Evolutionary conservation across 1,140 invertebrate genomes (phyloP).

Genomic region (Drosophila ananassae): DNA sequence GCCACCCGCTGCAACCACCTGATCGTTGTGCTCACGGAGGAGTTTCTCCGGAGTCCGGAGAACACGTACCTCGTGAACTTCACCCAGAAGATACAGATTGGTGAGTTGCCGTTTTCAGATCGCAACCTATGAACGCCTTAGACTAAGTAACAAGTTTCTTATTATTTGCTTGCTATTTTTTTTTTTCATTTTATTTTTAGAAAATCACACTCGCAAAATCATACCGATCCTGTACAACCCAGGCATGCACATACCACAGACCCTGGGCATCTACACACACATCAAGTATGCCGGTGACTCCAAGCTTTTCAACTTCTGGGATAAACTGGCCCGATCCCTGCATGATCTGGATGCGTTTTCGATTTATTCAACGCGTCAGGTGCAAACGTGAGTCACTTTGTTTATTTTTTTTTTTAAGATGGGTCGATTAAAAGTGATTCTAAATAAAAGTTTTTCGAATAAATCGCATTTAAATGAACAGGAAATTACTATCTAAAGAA

Average conservation of each 20-base stretch:
- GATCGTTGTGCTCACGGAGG: constrained; percentile 89
- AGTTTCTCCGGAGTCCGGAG: constrained; percentile 88
- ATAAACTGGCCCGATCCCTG: constrained; percentile 85
- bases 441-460: constrained; percentile 4
- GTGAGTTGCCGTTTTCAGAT: constrained; percentile 37
- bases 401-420: background rate
- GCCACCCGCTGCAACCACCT: constrained; percentile 89
- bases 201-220: constrained; percentile 86
- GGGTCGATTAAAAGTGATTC: background rate
- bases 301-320: constrained; percentile 87
- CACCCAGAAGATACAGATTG: constrained; percentile 89
- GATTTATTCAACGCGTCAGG: constrained; percentile 38
- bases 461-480: too few species aligned
- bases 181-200: constrained; percentile 17
- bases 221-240: constrained; percentile 88
- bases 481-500: too few species aligned
- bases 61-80: constrained; percentile 90
- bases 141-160: background rate
- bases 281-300: constrained; percentile 86
- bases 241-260: constrained; percentile 86
- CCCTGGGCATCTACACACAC: constrained; percentile 85
- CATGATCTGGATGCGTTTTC: constrained; percentile 54
- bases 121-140: background rate
- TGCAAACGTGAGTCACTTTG: constrained; percentile 41
- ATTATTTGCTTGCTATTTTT: too few species aligned